These are phyloP conservation scores for Nomada ferruginata DNA, from an alignment of 2,888 invertebrate genomes.

Conservation along the genomic window DNA sequence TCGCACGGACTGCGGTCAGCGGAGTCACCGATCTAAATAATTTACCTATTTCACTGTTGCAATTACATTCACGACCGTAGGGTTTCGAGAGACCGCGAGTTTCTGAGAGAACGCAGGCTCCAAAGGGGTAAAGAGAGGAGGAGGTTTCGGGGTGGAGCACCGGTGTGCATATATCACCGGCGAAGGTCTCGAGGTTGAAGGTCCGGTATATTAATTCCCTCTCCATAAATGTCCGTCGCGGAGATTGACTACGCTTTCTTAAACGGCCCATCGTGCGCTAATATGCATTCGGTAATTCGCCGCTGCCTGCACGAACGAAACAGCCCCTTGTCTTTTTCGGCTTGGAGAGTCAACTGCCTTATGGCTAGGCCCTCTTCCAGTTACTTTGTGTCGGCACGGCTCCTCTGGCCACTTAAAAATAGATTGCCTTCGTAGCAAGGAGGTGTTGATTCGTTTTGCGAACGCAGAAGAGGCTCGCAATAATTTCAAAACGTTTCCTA, in stretches of 20 bases:
- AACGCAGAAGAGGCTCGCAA: not conserved
- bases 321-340: slow-evolving; percentile 45
- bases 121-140: slow-evolving; percentile 15
- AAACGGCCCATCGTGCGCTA: slow-evolving; percentile 82
- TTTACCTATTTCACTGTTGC: slow-evolving; percentile 48
- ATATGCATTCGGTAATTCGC: slow-evolving; percentile 83
- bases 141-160: slow-evolving; percentile 75
- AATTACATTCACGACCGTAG: slow-evolving; percentile 52
- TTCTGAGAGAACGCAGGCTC: slow-evolving; percentile 23
- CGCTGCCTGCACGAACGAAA: slow-evolving; percentile 53
- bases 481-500: not conserved
- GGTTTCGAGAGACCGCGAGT: slow-evolving; percentile 46
- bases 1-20: slow-evolving; percentile 33
- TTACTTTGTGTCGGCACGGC: slow-evolving; percentile 50
- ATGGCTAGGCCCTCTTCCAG: not conserved
- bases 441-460: slow-evolving; percentile 31
- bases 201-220: slow-evolving; percentile 84
- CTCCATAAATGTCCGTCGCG: slow-evolving; percentile 83
- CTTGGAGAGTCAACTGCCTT: slow-evolving; percentile 29
- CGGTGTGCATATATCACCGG: slow-evolving; percentile 81
- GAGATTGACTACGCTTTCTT: slow-evolving; percentile 84
- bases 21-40: slow-evolving; percentile 39
- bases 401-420: slow-evolving; percentile 42
- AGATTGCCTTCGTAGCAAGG: slow-evolving; percentile 29
- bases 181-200: slow-evolving; percentile 80